phyloP scores from a whole-genome alignment of 2,113 vertebrate genomes.

The Leucosticte australis region DNA sequence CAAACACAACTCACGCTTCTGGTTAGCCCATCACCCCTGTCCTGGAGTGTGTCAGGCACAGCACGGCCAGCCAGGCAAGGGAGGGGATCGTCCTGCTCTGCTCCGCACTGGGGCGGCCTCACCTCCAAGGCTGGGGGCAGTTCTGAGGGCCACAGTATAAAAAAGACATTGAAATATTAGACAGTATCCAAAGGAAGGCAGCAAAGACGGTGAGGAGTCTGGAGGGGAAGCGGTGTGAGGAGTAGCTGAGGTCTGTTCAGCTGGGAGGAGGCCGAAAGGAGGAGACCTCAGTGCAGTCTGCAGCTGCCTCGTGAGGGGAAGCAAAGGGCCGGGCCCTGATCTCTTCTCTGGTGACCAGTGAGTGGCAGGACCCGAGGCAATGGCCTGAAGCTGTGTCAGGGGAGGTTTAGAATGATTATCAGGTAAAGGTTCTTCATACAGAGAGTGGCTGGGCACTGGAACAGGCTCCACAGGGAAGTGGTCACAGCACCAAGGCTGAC shows the following conservation, averaged over 20 bases:
- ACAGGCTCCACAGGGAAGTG: fast-evolving
- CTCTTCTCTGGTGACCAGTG: not conserved
- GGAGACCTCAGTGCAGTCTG: fast-evolving
- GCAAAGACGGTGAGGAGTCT: no score
- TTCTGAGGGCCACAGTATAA: not conserved
- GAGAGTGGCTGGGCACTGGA: not conserved
- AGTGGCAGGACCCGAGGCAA: fast-evolving
- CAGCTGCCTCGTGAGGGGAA: fast-evolving
- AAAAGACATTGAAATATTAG: not conserved
- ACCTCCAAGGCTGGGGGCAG: not conserved
- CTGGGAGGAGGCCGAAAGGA: not conserved
- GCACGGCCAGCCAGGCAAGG: fast-evolving
- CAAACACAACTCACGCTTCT: fast-evolving
- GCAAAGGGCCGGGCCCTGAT: not conserved
- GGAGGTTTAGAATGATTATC: not conserved
- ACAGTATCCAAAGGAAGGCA: not conserved
- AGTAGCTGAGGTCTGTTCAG: not conserved
- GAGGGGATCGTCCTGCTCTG: not conserved
- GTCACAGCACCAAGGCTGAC: not conserved
- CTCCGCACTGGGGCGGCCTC: fast-evolving
- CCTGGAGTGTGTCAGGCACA: not conserved
- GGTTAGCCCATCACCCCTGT: fast-evolving
- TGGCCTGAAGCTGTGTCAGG: not conserved
- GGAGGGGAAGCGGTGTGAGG: no score
- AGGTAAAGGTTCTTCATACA: not conserved